A percentile compares a stretch with the other conserved stretches of the same genome.
phyloP scores from a whole-genome alignment of 2,888 invertebrate genomes.

The Drosophila demipolita region DNA sequence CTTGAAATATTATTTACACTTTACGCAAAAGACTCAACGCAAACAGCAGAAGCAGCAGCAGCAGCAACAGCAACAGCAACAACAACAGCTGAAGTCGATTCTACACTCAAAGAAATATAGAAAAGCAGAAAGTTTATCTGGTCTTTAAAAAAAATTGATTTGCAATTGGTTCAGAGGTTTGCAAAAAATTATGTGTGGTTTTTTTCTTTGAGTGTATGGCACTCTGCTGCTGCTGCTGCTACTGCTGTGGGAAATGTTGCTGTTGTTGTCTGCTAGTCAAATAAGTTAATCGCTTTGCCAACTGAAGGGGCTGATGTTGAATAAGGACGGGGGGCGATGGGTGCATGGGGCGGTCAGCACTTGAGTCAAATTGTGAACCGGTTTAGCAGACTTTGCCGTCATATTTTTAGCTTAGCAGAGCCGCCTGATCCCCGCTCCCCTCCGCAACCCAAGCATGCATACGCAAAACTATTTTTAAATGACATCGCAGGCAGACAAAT shows the following conservation, averaged over 20 bases:
- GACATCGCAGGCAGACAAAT: conserved; percentile 67
- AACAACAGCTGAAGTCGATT: conserved; percentile 2
- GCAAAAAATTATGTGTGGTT: not conserved
- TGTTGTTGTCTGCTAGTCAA: conserved; percentile 49
- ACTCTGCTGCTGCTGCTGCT: not conserved
- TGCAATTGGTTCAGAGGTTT: not conserved
- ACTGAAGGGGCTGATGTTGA: not conserved
- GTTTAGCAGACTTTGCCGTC: conserved; percentile 46
- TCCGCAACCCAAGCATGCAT: not conserved
- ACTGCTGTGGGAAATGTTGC: conserved; percentile 6
- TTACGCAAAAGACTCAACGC: conserved; percentile 68
- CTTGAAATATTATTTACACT: conserved; percentile 79
- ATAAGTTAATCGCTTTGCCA: conserved; percentile 73
- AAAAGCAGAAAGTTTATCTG: not conserved
- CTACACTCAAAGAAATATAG: conserved; percentile 3
- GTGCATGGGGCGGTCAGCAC: conserved; percentile 35
- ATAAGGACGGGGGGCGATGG: not conserved
- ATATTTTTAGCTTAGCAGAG: conserved; percentile 67
- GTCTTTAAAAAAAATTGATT: not conserved
- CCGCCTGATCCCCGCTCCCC: conserved; percentile 1
- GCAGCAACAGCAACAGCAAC: not conserved
- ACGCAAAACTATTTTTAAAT: conserved; percentile 73
- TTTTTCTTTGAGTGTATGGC: conserved; percentile 2
- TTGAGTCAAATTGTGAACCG: conserved; percentile 56
- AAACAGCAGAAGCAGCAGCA: conserved; percentile 51